Evolutionary conservation across 2,888 invertebrate species (phyloP).

Genomic region (Agriopis aurantiaria): DNA sequence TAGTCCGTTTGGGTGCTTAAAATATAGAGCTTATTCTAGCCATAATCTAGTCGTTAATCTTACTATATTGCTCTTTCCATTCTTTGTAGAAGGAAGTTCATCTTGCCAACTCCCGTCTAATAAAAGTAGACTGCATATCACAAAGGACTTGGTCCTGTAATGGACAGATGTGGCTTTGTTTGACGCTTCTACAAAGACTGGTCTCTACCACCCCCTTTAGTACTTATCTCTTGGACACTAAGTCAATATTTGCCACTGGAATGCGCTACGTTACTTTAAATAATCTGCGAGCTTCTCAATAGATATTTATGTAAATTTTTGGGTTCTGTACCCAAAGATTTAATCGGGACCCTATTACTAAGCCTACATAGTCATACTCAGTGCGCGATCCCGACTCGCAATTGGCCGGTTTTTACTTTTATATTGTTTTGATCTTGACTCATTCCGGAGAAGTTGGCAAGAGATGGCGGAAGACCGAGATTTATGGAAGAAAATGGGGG

Average conservation of each 20-base stretch:
- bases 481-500: too few species aligned
- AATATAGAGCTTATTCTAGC: not conserved
- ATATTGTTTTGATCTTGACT: too few species aligned
- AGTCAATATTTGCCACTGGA: slow-evolving; percentile 57
- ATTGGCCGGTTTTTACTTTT: too few species aligned
- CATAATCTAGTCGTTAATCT: not conserved
- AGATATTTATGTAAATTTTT: too few species aligned
- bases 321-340: too few species aligned
- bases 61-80: not conserved
- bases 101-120: slow-evolving; percentile 3
- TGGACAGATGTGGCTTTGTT: slow-evolving; percentile 57
- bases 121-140: slow-evolving; percentile 11
- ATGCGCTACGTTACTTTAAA: slow-evolving; percentile 35
- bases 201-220: slow-evolving; percentile 55
- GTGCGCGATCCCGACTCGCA: too few species aligned
- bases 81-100: not conserved
- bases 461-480: too few species aligned
- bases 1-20: too few species aligned
- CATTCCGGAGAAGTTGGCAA: too few species aligned
- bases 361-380: too few species aligned
- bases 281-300: too few species aligned
- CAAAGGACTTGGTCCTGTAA: slow-evolving; percentile 44
- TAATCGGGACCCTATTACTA: too few species aligned
- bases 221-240: slow-evolving; percentile 51
- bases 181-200: slow-evolving; percentile 50